Percentiles rank a stretch among this genome's conserved stretches.
phyloP scores from a whole-genome alignment of 2,113 vertebrate species.

The Channa argus region DNA sequence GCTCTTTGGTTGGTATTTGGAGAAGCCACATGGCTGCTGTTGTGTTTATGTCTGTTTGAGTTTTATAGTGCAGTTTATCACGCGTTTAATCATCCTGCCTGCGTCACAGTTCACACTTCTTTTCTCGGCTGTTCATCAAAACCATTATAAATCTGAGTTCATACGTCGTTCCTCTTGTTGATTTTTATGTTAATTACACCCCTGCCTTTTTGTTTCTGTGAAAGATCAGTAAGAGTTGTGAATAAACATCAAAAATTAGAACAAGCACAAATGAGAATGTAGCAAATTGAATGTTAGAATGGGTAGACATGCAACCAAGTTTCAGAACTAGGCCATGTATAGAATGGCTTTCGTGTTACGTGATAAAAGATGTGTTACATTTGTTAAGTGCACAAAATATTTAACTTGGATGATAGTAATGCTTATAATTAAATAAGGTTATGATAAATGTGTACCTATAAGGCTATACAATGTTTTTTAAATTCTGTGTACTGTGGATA shows the following conservation, averaged over 20 bases:
- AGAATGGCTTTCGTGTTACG: background rate
- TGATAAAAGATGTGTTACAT: too few species aligned
- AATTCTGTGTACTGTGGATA: too few species aligned
- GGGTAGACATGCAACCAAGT: background rate
- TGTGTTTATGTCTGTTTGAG: conserved; percentile 64
- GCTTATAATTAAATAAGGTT: too few species aligned
- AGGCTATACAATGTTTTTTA: too few species aligned
- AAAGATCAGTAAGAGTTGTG: conserved; percentile 7
- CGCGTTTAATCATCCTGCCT: conserved; percentile 56
- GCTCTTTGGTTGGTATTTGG: conserved; percentile 43
- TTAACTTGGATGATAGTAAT: too few species aligned
- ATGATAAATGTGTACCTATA: too few species aligned
- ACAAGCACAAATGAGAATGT: background rate
- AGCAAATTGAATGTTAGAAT: background rate
- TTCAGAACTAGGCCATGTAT: background rate
- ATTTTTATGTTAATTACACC: conserved; percentile 22
- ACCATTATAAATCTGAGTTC: conserved; percentile 23
- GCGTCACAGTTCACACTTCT: conserved; percentile 27
- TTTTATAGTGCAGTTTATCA: conserved; percentile 61
- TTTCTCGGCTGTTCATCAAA: conserved; percentile 33
- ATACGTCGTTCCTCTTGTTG: conserved; percentile 28
- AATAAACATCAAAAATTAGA: conserved; percentile 8
- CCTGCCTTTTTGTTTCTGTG: background rate
- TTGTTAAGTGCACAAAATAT: too few species aligned
- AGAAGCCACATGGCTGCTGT: conserved; percentile 60